Evolutionary conservation across 2,113 vertebrate species (phyloP), one percentile per base, ranked within the genome.

Genomic region (Otolemur garnettii): DNA sequence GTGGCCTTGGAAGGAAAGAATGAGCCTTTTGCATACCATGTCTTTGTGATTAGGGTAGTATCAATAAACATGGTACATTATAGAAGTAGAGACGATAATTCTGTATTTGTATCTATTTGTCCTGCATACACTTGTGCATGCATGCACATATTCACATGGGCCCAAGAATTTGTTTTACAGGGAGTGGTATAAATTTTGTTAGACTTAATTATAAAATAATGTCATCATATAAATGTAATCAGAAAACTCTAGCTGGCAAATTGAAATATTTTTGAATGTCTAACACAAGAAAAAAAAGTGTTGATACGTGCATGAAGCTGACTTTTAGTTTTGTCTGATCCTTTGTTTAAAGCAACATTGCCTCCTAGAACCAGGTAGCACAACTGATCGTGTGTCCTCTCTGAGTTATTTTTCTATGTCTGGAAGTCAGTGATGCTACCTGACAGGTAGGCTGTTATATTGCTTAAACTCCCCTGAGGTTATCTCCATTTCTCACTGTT

Each of bases 401-500:
- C 84, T 81, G 87, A 93, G 69, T 78, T 94, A 4, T 96, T 79
- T 95, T 94, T 75, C 66, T 91, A 5, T 50, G 17, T 94, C 59
- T 62, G 38, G 74, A 60, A 94, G 21, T 97, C 74, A 78, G 1
- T 85, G 28, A 95, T 91, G 17, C 3, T 77, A 42, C 38, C 85
- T 93, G 79, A 87, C 55, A 97, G 53, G 18, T 81, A 79, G 71
- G 24, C 60, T 96, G 38, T 85, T 93, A 82, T 7, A 42, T 21
- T 22, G 0, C 18, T 28, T 93, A 89, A 74, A 87, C 79, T 97
- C 57, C 66, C 75, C 57, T 92, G 60, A 12, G 35, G 13, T 12
- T 66, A 94, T 96, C 72, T 94, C 85, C 91, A 71, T 12, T 66
- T 66, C 69, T 89, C 91, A 94, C 92, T 96, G 98, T n/a, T n/a